These are phyloP conservation scores for Phalera bucephala DNA, from an alignment of 2,888 invertebrate genomes.

Conservation along the genomic window DNA sequence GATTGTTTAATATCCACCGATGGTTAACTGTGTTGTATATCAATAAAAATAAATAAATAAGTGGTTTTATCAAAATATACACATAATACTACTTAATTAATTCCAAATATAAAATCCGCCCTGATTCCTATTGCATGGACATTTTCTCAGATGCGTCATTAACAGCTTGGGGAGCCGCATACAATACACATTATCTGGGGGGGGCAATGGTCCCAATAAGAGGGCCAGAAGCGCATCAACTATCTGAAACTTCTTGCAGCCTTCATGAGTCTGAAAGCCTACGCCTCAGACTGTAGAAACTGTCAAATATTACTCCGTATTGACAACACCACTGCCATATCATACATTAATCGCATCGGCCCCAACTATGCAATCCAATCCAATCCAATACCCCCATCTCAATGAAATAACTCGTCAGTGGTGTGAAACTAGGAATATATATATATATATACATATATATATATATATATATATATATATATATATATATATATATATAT, in stretches of 20 bases:
- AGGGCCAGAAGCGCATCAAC: not conserved
- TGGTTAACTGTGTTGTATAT: no score
- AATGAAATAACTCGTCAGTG: not conserved
- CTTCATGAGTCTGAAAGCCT: constrained; percentile 2
- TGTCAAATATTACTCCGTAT: constrained; percentile 2
- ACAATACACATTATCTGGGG: not conserved
- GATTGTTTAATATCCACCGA: no score
- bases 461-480: no score
- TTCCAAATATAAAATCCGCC: constrained; percentile 1
- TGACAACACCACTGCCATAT: not conserved
- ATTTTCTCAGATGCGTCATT: constrained; percentile 1
- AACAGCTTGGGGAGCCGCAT: not conserved
- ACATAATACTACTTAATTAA: not conserved
- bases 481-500: no score
- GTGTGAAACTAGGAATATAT: not conserved
- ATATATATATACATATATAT: no score
- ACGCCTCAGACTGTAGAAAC: not conserved
- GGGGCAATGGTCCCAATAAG: not conserved
- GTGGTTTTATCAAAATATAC: no score
- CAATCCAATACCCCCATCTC: not conserved
- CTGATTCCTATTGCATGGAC: not conserved
- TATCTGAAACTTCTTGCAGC: constrained; percentile 1
- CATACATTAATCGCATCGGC: not conserved
- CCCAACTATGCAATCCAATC: no score
- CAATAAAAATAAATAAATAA: no score